Conservation (phyloP, 1,140 invertebrate genomes). For the Trichonephila inaurata region DNA sequence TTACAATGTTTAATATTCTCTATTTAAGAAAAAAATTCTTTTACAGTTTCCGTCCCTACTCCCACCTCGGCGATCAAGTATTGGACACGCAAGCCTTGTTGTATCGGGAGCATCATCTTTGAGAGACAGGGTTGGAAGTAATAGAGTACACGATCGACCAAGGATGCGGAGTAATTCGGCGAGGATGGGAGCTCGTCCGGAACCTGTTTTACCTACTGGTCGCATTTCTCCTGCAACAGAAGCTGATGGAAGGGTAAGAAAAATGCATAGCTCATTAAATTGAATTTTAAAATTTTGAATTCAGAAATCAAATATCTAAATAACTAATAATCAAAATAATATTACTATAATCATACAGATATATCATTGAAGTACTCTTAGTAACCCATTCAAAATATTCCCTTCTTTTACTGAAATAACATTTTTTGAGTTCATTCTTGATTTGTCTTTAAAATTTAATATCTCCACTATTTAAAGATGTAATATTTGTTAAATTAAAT, state of each 20-base stretch:
- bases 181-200: slow-evolving; percentile 82
- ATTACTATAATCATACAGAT: no score
- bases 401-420: no score
- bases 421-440: no score
- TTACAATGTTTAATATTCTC: neutral
- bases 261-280: no score
- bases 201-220: slow-evolving; percentile 80
- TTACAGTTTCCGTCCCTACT: slow-evolving; percentile 14
- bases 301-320: neutral
- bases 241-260: slow-evolving; percentile 79
- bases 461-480: no score
- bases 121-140: slow-evolving; percentile 92
- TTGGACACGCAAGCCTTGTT: slow-evolving; percentile 50
- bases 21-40: neutral
- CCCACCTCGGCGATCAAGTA: slow-evolving; percentile 72
- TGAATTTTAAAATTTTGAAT: no score
- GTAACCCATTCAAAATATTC: no score
- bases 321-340: no score
- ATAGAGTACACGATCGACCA: slow-evolving; percentile 89
- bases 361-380: no score
- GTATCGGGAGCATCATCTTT: slow-evolving; percentile 81
- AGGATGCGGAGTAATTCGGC: slow-evolving; percentile 88
- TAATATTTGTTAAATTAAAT: no score
- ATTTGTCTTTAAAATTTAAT: no score
- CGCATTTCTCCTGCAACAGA: slow-evolving; percentile 85